Conservation (phyloP, 2,797 vertebrate genomes). For the Chelonia mydas region DNA sequence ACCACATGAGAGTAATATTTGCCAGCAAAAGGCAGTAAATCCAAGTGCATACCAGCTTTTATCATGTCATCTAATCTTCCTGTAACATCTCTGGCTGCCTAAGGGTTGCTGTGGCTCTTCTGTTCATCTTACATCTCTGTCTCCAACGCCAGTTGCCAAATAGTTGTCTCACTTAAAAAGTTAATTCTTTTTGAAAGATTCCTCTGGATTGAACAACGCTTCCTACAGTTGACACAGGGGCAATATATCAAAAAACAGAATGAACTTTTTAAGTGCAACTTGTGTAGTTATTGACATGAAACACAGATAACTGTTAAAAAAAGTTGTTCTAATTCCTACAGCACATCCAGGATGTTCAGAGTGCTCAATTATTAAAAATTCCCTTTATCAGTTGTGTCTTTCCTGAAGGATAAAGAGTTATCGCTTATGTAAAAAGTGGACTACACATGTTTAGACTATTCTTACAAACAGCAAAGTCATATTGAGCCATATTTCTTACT, state of each 20-base stretch:
- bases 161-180: background rate
- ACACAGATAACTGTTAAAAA: background rate
- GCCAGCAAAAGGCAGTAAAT: background rate
- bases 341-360: accelerated
- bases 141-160: background rate
- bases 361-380: background rate
- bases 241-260: background rate
- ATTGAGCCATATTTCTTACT: background rate
- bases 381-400: background rate
- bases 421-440: background rate
- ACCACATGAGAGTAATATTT: background rate
- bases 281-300: background rate
- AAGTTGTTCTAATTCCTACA: background rate
- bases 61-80: background rate
- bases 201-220: too few relatives aligned
- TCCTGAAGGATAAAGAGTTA: background rate
- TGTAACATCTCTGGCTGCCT: background rate
- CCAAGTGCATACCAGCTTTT: background rate
- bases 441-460: background rate
- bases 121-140: background rate
- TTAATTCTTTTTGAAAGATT: background rate
- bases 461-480: background rate
- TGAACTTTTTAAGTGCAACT: background rate
- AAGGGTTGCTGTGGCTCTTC: background rate
- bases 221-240: too few relatives aligned